phyloP scores from a whole-genome alignment of 2,888 invertebrate genomes.

The Sinotaia quadrata region DNA sequence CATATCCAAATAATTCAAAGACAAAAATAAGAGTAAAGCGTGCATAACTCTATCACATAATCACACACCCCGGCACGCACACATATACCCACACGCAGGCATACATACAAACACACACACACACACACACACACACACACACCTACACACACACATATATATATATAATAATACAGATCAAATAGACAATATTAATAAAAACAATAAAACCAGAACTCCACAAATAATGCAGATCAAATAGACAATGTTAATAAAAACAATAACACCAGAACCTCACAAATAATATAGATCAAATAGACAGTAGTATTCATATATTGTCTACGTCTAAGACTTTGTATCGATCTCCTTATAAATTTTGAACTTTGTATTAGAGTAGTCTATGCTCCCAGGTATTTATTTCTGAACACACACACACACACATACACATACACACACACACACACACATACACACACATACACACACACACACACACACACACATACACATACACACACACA shows the following conservation, averaged over 20 bases:
- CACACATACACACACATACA: conserved; percentile 1
- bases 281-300: too few species aligned
- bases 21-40: too few species aligned
- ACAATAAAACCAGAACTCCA: too few species aligned
- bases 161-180: neutral
- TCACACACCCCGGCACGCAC: neutral
- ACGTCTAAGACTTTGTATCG: neutral
- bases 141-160: neutral
- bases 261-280: too few species aligned
- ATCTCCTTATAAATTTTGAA: neutral
- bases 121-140: neutral
- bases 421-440: neutral
- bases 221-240: too few species aligned
- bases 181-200: too few species aligned
- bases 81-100: neutral
- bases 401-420: neutral
- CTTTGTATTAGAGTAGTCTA: neutral
- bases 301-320: too few species aligned
- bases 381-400: neutral
- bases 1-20: too few species aligned
- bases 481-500: conserved; percentile 2
- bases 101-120: neutral
- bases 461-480: conserved; percentile 1
- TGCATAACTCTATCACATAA: too few species aligned
- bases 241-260: too few species aligned